Conservation (phyloP, 2,113 vertebrate species). For the Myrmecophaga tridactyla region DNA sequence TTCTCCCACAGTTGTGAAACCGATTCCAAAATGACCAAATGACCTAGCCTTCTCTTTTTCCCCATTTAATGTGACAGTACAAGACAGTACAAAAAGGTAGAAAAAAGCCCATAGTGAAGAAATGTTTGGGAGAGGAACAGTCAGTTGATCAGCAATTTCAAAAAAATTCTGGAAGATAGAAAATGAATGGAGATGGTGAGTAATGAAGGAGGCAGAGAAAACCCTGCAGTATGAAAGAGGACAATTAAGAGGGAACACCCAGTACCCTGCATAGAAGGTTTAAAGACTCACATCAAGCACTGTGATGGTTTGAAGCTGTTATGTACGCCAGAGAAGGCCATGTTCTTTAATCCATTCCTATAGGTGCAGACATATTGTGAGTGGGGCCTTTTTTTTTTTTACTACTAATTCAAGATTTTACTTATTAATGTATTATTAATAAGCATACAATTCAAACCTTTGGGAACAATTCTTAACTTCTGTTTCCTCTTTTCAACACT, state of each 20-base stretch:
- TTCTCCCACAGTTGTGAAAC: neutral
- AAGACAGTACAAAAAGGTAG: constrained; percentile 42
- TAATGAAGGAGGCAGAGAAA: neutral
- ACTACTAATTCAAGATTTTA: no score
- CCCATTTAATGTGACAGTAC: neutral
- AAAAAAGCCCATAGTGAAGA: neutral
- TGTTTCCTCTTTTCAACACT: no score
- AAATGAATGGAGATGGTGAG: neutral
- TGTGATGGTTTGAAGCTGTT: no score
- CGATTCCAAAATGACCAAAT: neutral
- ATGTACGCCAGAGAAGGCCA: no score
- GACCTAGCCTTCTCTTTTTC: neutral
- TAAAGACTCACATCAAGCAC: neutral
- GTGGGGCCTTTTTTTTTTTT: no score
- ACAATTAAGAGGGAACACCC: rapidly evolving
- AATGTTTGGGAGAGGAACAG: neutral
- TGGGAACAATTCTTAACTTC: no score
- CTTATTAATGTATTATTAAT: no score
- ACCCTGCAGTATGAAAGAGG: rapidly evolving
- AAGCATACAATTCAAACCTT: no score
- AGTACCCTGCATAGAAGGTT: neutral
- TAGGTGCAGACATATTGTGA: no score
- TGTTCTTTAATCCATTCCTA: no score
- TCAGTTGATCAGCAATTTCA: neutral
- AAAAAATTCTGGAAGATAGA: neutral